Evolutionary conservation across 2,888 invertebrate species (phyloP), one percentile per base, ranked within the genome.

Genomic region (Pardosa pseudoannulata): DNA sequence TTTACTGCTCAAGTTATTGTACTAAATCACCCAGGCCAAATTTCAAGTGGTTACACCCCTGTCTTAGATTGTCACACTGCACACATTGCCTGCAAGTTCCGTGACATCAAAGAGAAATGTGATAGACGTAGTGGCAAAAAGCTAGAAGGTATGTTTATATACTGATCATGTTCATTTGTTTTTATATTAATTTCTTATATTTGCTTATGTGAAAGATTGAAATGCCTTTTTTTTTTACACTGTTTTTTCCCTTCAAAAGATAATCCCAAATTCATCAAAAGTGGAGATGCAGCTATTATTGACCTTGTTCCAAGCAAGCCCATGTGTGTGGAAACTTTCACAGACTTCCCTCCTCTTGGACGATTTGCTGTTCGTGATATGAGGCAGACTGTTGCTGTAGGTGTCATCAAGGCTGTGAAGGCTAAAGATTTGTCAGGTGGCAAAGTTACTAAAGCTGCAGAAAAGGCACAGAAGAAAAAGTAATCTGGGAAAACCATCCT

Each of bases 31-130:
- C 99, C 99, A 90, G 99, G 99, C 91, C 98, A 99, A 93, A 99
- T 99, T 93, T 95, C 96, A 92, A 97, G 97, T 92, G 99, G 99
- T 89, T 99, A 99, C 94, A 97, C 98, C 89, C 99, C 99, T 89
- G 99, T 99, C 90, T 94, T 99, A 93, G 99, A 99, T 95, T 99
- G 99, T 93, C 99, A 99, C 95, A 99, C 99, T 88, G 98, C 99
- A 91, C 99, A 99, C 93, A 99, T 99, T 93, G 99, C 99, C 91
- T 99, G 99, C 95, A 99, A 99, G 93, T 99, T 99, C 93, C 95
- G 96, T 79, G 98, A 99, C 93, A 97, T 99, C 92, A 96, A 97
- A 93, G 97, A 99, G 93, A 99, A 99, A 93, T 96, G 97, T 90
- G 99, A 99, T 93, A 96, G 99, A 94, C 98, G 99, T 96, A 96